Evolutionary conservation across 2,888 invertebrate genomes (phyloP).

Genomic region (Melieria picta): DNA sequence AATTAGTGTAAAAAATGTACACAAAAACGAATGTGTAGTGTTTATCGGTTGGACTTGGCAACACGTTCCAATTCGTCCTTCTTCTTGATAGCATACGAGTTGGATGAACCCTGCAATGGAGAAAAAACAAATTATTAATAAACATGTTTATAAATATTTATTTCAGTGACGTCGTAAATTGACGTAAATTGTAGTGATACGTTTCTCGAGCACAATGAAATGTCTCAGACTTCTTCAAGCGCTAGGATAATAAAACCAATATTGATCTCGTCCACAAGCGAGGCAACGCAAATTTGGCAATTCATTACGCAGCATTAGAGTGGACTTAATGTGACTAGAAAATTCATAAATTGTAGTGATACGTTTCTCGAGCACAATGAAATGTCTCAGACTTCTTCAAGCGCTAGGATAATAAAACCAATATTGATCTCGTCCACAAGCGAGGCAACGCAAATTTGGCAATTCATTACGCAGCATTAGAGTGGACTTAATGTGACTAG

Average conservation of each 20-base stretch:
- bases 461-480: slow-evolving; percentile 52
- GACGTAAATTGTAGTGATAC: slow-evolving; percentile 51
- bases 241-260: slow-evolving; percentile 61
- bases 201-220: slow-evolving; percentile 58
- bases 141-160: neutral
- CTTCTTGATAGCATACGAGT: slow-evolving; percentile 99
- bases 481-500: slow-evolving; percentile 43
- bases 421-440: slow-evolving; percentile 57
- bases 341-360: slow-evolving; percentile 47
- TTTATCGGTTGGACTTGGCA: slow-evolving; percentile 99
- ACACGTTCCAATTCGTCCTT: slow-evolving; percentile 99
- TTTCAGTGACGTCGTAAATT: neutral
- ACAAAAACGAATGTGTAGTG: slow-evolving; percentile 38
- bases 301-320: slow-evolving; percentile 53
- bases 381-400: slow-evolving; percentile 42
- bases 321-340: slow-evolving; percentile 40
- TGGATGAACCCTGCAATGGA: slow-evolving; percentile 87
- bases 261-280: slow-evolving; percentile 60
- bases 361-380: slow-evolving; percentile 41
- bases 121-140: slow-evolving; percentile 25
- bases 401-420: slow-evolving; percentile 62
- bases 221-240: slow-evolving; percentile 43
- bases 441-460: slow-evolving; percentile 54
- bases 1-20: slow-evolving; percentile 39
- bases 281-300: slow-evolving; percentile 51